Conservation (phyloP, 2,113 vertebrate genomes). For the Accipiter virgatus region DNA sequence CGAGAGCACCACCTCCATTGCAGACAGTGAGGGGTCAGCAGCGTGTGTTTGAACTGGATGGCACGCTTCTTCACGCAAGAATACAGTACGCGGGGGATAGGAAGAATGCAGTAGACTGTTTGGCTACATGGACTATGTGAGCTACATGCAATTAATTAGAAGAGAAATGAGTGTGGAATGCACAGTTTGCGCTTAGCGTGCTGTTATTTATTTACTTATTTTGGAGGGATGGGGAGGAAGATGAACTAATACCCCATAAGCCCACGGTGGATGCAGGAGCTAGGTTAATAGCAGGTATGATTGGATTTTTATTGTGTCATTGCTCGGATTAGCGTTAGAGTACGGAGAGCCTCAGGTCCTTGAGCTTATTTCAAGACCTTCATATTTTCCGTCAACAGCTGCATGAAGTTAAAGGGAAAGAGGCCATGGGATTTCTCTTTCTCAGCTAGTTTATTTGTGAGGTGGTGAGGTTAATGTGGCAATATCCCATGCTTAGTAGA, state of each 20-base stretch:
- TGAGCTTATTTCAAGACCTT: constrained; percentile 22
- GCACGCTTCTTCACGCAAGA: not conserved
- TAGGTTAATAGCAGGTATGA: constrained; percentile 3
- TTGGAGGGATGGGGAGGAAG: not conserved
- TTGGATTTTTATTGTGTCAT: constrained; percentile 25
- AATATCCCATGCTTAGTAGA: constrained; percentile 59
- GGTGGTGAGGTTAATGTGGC: constrained; percentile 63
- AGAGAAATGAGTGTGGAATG: not conserved
- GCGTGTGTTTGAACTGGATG: not conserved
- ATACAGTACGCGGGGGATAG: not conserved
- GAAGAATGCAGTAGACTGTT: not conserved
- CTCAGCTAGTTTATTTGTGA: constrained; percentile 66
- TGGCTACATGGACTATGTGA: not conserved
- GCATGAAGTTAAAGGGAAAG: constrained; percentile 36
- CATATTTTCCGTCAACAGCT: constrained; percentile 33
- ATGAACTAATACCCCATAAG: not conserved
- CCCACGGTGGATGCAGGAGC: not conserved
- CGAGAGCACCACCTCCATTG: not conserved
- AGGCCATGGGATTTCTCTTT: constrained; percentile 58
- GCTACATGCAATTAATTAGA: not conserved
- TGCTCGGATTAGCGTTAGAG: not conserved
- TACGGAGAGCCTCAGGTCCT: not conserved
- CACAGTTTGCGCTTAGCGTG: not conserved
- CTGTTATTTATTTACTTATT: not conserved
- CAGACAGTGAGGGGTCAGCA: not conserved